phyloP scores from a whole-genome alignment of 2,888 invertebrate species.

The Parnassius glacialis region DNA sequence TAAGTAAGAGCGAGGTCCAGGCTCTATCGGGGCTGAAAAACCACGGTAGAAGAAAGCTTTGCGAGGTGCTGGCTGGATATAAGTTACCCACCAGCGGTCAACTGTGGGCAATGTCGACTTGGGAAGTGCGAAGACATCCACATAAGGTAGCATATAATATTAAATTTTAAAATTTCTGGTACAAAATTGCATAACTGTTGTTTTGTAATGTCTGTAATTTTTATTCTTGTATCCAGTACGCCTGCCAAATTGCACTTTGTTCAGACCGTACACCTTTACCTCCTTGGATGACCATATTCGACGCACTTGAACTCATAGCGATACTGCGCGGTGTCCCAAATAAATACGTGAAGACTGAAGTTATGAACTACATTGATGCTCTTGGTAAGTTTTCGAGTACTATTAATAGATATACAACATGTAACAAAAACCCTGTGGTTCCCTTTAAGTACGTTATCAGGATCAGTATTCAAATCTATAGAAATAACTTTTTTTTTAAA shows the following conservation, averaged over 20 bases:
- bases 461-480: too few species aligned
- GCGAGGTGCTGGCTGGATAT: slow-evolving; percentile 53
- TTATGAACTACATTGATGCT: slow-evolving; percentile 50
- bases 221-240: slow-evolving; percentile 44
- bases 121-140: slow-evolving; percentile 42
- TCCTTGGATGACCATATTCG: slow-evolving; percentile 58
- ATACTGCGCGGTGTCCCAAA: slow-evolving; percentile 59
- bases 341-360: slow-evolving; percentile 38
- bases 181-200: background rate
- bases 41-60: slow-evolving; percentile 51
- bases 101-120: slow-evolving; percentile 52
- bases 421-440: too few species aligned
- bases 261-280: slow-evolving; percentile 48
- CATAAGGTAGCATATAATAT: slow-evolving; percentile 40
- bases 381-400: slow-evolving; percentile 45
- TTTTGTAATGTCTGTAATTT: background rate
- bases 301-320: slow-evolving; percentile 53
- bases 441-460: too few species aligned
- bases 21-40: slow-evolving; percentile 55
- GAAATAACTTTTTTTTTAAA: too few species aligned
- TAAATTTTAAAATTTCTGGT: background rate
- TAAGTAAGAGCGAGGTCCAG: slow-evolving; percentile 57
- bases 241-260: slow-evolving; percentile 49
- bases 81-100: slow-evolving; percentile 45
- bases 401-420: too few species aligned